These are phyloP conservation scores for Aricia agestis DNA, from an alignment of 1,140 invertebrate genomes.

Conservation along the genomic window DNA sequence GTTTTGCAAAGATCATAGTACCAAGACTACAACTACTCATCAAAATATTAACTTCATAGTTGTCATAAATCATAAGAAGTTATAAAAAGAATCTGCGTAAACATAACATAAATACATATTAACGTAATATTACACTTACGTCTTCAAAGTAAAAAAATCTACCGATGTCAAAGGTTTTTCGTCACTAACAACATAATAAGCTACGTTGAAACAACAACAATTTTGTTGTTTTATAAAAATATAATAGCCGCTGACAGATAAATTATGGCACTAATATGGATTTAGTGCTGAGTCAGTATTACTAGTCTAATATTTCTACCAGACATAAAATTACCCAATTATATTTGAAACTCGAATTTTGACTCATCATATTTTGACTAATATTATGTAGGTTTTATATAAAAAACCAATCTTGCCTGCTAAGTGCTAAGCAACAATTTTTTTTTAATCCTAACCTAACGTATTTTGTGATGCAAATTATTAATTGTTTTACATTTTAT, in stretches of 20 bases:
- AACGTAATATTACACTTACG: not conserved
- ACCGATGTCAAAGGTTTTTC: not conserved
- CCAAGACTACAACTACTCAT: too few species aligned
- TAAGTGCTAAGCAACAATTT: too few species aligned
- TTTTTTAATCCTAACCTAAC: too few species aligned
- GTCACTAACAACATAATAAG: not conserved
- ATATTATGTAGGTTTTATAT: too few species aligned
- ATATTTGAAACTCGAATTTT: not conserved
- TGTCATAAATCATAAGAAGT: not conserved
- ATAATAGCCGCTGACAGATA: not conserved
- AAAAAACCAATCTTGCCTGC: too few species aligned
- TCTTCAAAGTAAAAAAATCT: not conserved
- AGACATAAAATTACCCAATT: not conserved
- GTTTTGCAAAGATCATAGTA: too few species aligned
- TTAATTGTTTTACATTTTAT: too few species aligned
- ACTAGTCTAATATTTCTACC: not conserved
- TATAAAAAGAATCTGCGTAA: not conserved
- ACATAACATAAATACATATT: not conserved
- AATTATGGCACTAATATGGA: not conserved
- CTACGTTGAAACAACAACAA: not conserved
- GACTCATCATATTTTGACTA: not conserved
- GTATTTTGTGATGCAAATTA: too few species aligned
- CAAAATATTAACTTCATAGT: too few species aligned
- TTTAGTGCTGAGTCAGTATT: slow-evolving; percentile 10
- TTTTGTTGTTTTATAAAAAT: slow-evolving; percentile 1